phyloP scores from a whole-genome alignment of 2,888 invertebrate genomes.

The Agonopterix subpropinquella region DNA sequence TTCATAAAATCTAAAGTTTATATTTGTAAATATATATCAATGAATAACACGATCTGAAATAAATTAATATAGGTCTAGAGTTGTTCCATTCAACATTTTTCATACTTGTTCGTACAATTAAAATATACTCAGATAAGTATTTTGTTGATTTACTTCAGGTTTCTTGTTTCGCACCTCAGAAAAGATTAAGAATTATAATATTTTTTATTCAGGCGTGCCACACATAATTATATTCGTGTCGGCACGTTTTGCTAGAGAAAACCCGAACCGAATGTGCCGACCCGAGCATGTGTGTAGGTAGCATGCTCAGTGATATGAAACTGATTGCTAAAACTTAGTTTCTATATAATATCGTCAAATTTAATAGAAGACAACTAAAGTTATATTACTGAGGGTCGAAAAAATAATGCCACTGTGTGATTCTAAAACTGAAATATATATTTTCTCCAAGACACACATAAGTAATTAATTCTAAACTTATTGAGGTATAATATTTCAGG shows the following conservation, averaged over 20 bases:
- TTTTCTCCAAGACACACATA: slow-evolving; percentile 62
- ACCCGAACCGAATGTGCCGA: no score
- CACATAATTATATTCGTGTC: no score
- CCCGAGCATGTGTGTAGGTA: no score
- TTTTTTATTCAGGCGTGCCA: no score
- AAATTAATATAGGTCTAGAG: slow-evolving; percentile 35
- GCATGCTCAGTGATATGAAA: no score
- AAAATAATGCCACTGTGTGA: slow-evolving; percentile 40
- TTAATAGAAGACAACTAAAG: no score
- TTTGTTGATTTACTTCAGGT: slow-evolving; percentile 5
- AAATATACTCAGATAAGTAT: not conserved
- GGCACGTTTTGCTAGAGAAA: no score
- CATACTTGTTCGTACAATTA: slow-evolving; percentile 11
- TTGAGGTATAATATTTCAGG: slow-evolving; percentile 70
- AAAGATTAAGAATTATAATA: not conserved
- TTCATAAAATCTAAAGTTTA: slow-evolving; percentile 38
- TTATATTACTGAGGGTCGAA: slow-evolving; percentile 12
- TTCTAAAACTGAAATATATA: slow-evolving; percentile 56
- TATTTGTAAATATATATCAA: slow-evolving; percentile 43
- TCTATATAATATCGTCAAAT: no score
- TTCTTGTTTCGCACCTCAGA: no score
- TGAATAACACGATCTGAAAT: slow-evolving; percentile 36
- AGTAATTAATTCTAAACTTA: slow-evolving; percentile 60
- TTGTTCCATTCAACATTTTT: slow-evolving; percentile 33
- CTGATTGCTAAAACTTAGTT: no score